Base-by-base conservation (phyloP, 1,140 invertebrate species). In the Drosophila pachea region DNA sequence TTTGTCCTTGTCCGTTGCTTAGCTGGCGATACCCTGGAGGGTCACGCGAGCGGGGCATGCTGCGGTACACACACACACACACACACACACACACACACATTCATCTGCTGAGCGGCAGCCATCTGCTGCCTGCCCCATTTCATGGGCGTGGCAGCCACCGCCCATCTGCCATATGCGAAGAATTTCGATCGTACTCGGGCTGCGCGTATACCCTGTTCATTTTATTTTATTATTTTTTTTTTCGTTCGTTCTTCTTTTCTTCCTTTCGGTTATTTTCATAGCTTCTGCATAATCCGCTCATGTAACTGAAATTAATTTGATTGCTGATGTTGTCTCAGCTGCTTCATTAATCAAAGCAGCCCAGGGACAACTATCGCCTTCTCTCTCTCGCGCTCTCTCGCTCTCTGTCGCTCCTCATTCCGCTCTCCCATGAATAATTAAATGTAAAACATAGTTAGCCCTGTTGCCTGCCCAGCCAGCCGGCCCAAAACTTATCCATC, bases 241-340 rank as follows among this genome's bases (percentile, higher is more conserved):
- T 3, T 22, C 3, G 1, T 22, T 22, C 22, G 1, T 66, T 71
- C 48, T 61, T 68, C 29, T 14, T 60, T 16, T 71, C 62, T 47
- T 59, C 42, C 22, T 22, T 22, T 22, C 22, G 22, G 22, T 22
- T 22, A 22, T 22, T 22, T 22, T 22, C 22, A 22, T 22, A 22
- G 22, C 22, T 22, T 22, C 22, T 74, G 61, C 65, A 73, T 84
- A 86, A 76, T 84, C 79, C 81, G 76, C 81, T 86, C 81, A 74
- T 86, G 74, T 81, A 79, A 86, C 76, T 86, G 74, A 86, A 84
- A 86, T 84, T 86, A 84, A 86, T 86, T 84, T 84, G 81, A 86
- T 84, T 84, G 81, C 76, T 84, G 79, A 81, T 84, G 81, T 84
- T 84, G 81, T 79, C 81, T 86, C 81, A 86, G 76, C 81, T 84